Percentiles rank a stretch among this genome's conserved stretches.
phyloP scores from a whole-genome alignment of 2,113 vertebrate genomes.

The Apteryx owenii region DNA sequence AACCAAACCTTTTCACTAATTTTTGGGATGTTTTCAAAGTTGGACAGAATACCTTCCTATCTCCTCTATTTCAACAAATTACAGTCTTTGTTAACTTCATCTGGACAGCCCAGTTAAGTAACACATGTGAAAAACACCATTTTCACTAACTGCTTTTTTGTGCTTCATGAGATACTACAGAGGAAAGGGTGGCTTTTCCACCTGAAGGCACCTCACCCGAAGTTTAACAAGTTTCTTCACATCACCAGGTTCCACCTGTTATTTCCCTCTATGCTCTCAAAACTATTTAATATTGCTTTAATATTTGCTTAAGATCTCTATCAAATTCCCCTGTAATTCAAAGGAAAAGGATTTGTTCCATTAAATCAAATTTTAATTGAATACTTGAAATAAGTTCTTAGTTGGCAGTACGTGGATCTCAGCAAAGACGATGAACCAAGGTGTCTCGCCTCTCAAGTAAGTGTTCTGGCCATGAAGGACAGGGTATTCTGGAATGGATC shows the following conservation, averaged over 20 bases:
- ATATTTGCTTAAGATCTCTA: background rate
- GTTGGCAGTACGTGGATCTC: fast-evolving
- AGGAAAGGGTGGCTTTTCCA: background rate
- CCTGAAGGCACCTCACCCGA: background rate
- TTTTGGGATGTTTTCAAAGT: background rate
- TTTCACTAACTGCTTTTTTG: background rate
- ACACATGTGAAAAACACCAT: background rate
- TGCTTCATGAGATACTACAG: background rate
- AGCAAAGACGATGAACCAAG: background rate
- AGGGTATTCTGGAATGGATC: background rate
- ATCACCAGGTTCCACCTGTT: background rate
- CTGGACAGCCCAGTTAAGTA: background rate
- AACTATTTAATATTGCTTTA: background rate
- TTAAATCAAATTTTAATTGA: background rate
- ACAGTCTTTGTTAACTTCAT: background rate
- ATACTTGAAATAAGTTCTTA: background rate
- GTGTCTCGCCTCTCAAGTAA: background rate
- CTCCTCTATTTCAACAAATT: background rate
- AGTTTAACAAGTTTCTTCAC: background rate
- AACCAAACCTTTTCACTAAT: background rate
- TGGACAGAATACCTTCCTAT: background rate
- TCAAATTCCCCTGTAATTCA: background rate
- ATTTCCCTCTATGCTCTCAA: background rate
- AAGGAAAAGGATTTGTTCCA: background rate
- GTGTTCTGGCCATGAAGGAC: background rate